Base-by-base conservation (phyloP, 1,140 invertebrate species). In the Drosophila tsacasi region DNA sequence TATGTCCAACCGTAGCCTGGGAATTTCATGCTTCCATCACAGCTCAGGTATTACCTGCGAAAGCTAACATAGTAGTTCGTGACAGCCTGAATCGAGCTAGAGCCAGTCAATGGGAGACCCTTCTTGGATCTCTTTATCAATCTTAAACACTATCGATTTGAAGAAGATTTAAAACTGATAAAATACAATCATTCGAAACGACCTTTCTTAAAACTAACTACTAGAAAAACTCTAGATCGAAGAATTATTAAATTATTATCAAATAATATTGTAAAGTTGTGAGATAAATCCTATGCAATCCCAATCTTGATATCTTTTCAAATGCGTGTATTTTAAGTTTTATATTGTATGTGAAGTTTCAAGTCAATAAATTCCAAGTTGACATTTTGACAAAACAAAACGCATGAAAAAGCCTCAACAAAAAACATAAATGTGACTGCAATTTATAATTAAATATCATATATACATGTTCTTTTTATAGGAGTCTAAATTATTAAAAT, bases 401-500 rank as follows among this genome's bases (percentile, higher is more conserved):
- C 4, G 3, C 4, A 7, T 37, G 1, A 60, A 21, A 19, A n/a
- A 5, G 7, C 19, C 25, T 23, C 61, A 30, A 6, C 21, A 37
- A 37, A 68, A 54, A 21, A 54, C 72, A 74, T 74, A 74, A 74
- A 74, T 79, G 47, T 62, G 57, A 58, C 46, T 30, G 52, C 30
- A 83, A 74, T 83, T 35, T 46, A 67, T 76, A 76, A 62, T 78
- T 68, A 73, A 73, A 27, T 35, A 52, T 13, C 32, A 52, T 49
- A 67, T 17, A 58, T 42, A 55, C n/a, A 71, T 35, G 7, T 25
- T 23, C 9, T 12, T 13, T 50, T 35, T 55, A 67, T 47, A 23
- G 15, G 40, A 65, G 39, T 19, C 65, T 49, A 62, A 71, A 72
- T 82, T 86, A 85, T 82, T 83, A 76, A 84, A 84, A 84, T 84